Evolutionary conservation across 2,797 vertebrate genomes (phyloP).

Genomic region (Amazona ochrocephala): DNA sequence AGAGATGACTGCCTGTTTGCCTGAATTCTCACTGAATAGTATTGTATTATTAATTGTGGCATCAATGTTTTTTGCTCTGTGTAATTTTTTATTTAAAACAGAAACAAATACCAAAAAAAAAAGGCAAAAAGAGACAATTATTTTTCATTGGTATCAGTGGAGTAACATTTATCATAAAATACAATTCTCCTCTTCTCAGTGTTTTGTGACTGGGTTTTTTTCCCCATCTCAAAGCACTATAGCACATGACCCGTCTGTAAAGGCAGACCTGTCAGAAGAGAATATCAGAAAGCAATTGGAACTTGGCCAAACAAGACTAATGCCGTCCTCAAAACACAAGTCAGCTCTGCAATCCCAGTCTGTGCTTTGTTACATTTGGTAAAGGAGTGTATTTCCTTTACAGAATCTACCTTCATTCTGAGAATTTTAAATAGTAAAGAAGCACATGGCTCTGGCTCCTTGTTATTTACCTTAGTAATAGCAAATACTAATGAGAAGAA

Average conservation of each 20-base stretch:
- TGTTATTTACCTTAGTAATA: neutral
- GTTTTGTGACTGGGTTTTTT: rapidly evolving
- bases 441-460: neutral
- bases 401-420: neutral
- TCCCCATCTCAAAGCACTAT: neutral
- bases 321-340: neutral
- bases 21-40: neutral
- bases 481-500: neutral
- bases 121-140: rapidly evolving
- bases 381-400: neutral
- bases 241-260: neutral
- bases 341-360: neutral
- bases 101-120: neutral
- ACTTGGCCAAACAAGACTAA: neutral
- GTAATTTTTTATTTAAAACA: neutral
- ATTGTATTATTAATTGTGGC: neutral
- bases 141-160: neutral
- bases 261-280: neutral
- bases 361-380: neutral
- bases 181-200: neutral
- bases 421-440: neutral
- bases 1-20: neutral
- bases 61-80: neutral
- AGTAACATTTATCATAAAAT: neutral
- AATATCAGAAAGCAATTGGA: neutral